A percentile compares a stretch with the other conserved stretches of the same genome.
phyloP scores from a whole-genome alignment of 1,140 invertebrate genomes.

The Macrosteles quadrilineatus region DNA sequence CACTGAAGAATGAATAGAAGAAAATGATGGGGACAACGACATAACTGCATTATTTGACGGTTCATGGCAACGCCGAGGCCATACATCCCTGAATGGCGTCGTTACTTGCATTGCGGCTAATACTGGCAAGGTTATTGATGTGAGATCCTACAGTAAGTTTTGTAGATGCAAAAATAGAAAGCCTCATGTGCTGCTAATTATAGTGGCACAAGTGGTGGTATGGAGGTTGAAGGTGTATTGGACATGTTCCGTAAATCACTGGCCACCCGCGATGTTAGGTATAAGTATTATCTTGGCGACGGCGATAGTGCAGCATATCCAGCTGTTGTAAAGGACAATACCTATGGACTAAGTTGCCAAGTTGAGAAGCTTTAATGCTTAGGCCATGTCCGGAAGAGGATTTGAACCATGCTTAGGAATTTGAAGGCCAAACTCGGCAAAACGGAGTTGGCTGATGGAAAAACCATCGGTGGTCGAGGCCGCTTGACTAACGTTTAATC shows the following conservation, averaged over 20 bases:
- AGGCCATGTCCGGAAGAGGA: slow-evolving; percentile 36
- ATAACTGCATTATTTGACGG: slow-evolving; percentile 26
- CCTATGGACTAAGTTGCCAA: slow-evolving; percentile 38
- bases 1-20: slow-evolving; percentile 1
- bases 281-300: slow-evolving; percentile 39
- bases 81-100: slow-evolving; percentile 7
- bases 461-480: slow-evolving; percentile 40
- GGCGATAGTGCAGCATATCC: slow-evolving; percentile 35
- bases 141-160: slow-evolving; percentile 26
- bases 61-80: slow-evolving; percentile 19
- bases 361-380: slow-evolving; percentile 36
- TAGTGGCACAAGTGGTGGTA: slow-evolving; percentile 38
- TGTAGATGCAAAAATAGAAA: slow-evolving; percentile 24
- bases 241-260: slow-evolving; percentile 6
- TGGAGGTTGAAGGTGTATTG: slow-evolving; percentile 32
- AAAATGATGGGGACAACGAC: slow-evolving; percentile 15
- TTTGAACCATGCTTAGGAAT: slow-evolving; percentile 26
- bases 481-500: slow-evolving; percentile 39
- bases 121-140: slow-evolving; percentile 34
- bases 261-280: slow-evolving; percentile 31
- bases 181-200: slow-evolving; percentile 37
- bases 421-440: slow-evolving; percentile 28
- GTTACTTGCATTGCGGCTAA: slow-evolving; percentile 16
- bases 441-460: slow-evolving; percentile 32
- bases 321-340: slow-evolving; percentile 35